Base-by-base conservation (phyloP, 1,140 invertebrate species). In the Papilio helenus region DNA sequence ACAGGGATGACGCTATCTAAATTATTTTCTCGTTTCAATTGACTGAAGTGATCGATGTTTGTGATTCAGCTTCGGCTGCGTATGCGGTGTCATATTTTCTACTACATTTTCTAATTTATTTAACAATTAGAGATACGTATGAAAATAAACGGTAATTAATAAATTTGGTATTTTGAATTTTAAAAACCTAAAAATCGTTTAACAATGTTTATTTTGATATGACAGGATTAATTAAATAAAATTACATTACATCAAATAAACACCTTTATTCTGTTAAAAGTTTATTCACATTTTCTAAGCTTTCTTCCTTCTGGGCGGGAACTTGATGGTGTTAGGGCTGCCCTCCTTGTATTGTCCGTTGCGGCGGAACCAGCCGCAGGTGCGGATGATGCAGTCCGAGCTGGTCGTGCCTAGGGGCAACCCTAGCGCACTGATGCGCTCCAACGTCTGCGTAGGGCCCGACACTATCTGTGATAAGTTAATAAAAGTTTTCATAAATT, bases 361-460 rank as follows among this genome's bases (percentile, higher is more conserved):
- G 39, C 89, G 88, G 3, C 88, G 89, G 83, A 83, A 88, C 88
- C 88, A 90, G 46, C 91, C 91, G 76, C 91, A 92, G 16, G 81
- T 77, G 10, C 84, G 81, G 7, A 93, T 85, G 5, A 90, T 78
- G 79, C 86, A 88, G 84, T 92, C 90, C 0, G 86, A 83, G 9
- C 86, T 86, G 7, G 93, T 88, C 20, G 89, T 88, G 42, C 93
- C 93, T 9, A 92, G 86, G 0, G 93, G 92, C 39, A 94, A 86
- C 0, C 93, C 93, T 39, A 93, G 82, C 2, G 92, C 93, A 55
- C 92, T 93, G 81, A 94, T 92, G 3, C 93, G 88, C 79, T 93
- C 92, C 46, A 94, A 80, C 0, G 89, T 82, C 81, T 90, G 88
- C 2, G 89, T 79, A 3, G 92, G 93, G 0, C 93, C 93, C 3